Evolutionary conservation across 2,113 vertebrate species (phyloP), one percentile per base, ranked within the genome.

Genomic region (Notothenia coriiceps): DNA sequence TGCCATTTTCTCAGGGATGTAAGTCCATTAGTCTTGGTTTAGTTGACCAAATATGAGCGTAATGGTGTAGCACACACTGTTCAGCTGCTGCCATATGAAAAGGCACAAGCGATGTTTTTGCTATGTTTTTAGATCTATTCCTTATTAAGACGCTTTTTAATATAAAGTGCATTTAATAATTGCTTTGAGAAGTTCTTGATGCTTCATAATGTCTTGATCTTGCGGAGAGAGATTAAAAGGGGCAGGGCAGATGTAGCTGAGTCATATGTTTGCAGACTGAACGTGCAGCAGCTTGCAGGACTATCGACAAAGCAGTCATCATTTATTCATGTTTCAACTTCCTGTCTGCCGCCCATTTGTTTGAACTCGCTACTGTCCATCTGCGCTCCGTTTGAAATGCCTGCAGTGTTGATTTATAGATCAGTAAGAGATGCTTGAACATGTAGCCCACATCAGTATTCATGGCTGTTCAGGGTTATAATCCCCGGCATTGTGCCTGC

Each of bases 201-300:
- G 2, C 55, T 59, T 44, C 0, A 18, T 13, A 35, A 22, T 33
- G 12, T 69, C 2, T 61, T 5, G 2, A 18, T 22, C 2, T 49
- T 80, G 33, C 40, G 11, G 29, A 35, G 50, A 22, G 2, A 49
- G 40, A 76, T 33, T 6, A 18, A 17, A 12, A 11, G 14, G 54
- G 57, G 52, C 51, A 14, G 72, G 59, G 67, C 72, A n/a, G n/a
- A 20, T 29, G 11, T 18, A 22, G n/a, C 40, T 56, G 1, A 29
- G 14, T 57, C 57, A 4, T 70, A 20, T 76, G 52, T 60, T 46
- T 33, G 13, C 43, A 40, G 63, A n/a, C 49, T 3, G 5, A 22
- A 18, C 80, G 6, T 7, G 80, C 69, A 25, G 74, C 49, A 29
- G 55, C 69, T 13, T 56, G 80, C 40, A 67, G 54, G 40, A 54